phyloP scores from a whole-genome alignment of 2,888 invertebrate genomes.

The Sisyra nigra region DNA sequence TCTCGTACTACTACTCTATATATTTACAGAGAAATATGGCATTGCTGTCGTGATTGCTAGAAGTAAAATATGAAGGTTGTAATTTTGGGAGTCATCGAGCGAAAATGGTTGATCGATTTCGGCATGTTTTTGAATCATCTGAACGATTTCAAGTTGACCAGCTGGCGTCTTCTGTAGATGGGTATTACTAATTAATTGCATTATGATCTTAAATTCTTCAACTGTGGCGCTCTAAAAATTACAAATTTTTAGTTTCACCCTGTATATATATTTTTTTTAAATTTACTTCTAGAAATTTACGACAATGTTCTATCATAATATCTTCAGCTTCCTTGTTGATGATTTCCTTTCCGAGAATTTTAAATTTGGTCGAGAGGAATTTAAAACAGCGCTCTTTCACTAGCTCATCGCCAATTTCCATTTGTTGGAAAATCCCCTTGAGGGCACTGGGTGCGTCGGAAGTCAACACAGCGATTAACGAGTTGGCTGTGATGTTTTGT shows the following conservation, averaged over 20 bases:
- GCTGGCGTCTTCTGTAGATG: slow-evolving; percentile 63
- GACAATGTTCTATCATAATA: slow-evolving; percentile 64
- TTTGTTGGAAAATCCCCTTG: slow-evolving; percentile 37
- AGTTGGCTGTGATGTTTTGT: slow-evolving; percentile 67
- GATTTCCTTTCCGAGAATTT: slow-evolving; percentile 57
- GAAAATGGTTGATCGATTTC: slow-evolving; percentile 51
- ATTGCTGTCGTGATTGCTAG: slow-evolving; percentile 39
- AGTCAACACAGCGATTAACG: slow-evolving; percentile 62
- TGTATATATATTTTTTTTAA: too few relatives aligned
- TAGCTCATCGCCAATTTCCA: slow-evolving; percentile 49
- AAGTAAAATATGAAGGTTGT: slow-evolving; percentile 4
- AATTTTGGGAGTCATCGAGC: slow-evolving; percentile 35
- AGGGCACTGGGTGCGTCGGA: slow-evolving; percentile 49
- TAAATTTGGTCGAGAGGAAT: slow-evolving; percentile 71
- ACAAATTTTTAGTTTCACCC: too few relatives aligned
- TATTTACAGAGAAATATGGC: slow-evolving; percentile 81
- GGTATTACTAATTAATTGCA: slow-evolving; percentile 71
- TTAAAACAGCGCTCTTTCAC: slow-evolving; percentile 77
- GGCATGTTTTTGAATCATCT: slow-evolving; percentile 72
- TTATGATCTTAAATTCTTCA: slow-evolving; percentile 79
- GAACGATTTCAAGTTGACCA: slow-evolving; percentile 77
- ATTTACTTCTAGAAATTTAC: slow-evolving; percentile 64
- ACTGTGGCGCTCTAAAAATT: slow-evolving; percentile 66
- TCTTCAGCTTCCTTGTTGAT: slow-evolving; percentile 77
- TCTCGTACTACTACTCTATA: too few relatives aligned